Base-by-base conservation (phyloP, 2,888 invertebrate species). In the Ormyrus nitidulus region DNA sequence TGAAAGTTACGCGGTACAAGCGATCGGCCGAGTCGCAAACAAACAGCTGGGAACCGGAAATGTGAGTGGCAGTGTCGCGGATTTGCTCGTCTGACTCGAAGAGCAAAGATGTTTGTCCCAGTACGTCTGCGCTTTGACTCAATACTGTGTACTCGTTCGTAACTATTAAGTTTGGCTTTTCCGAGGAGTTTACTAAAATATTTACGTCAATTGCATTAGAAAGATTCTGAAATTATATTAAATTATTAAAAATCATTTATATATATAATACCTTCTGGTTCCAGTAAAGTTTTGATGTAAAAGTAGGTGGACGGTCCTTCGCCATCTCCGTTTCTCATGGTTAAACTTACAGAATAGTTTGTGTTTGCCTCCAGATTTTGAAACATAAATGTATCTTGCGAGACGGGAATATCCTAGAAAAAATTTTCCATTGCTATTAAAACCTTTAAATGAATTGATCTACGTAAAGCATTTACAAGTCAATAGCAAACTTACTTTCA, bases 301-400 rank as follows among this genome's bases (percentile, higher is more conserved):
- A 93, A 93, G 73, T 91, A 91, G 0, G 94, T 94, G 6, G 93
- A 91, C 0, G 97, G 97, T 3, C 97, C 96, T 85, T 95, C 94
- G 3, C 97, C 97, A 51, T 94, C 93, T 2, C 93, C 93, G 87
- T 97, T 97, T 83, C 95, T 92, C 94, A 96, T 96, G 3, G 94
- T 93, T 44, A 97, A 93, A 11, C 94, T 94, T n/a, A 97, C 93
- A 6, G 94, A 94, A 88, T 97, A 97, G 86, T 94, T 95, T 44
- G 93, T 93, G 46, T 93, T 93, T 0, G 96, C 93, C 71, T 92
- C 91, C 82, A 97, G 91, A 87, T 95, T 94, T 91, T 94, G 94
- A 85, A 96, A 95, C 93, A 96, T 95, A 90, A 95, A 95, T 44
- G 88, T 87, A 84, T 94, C 94, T 88, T 94, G 94, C 19, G 93